Evolutionary conservation across 2,888 invertebrate species (phyloP).

Genomic region (Oligia strigilis): DNA sequence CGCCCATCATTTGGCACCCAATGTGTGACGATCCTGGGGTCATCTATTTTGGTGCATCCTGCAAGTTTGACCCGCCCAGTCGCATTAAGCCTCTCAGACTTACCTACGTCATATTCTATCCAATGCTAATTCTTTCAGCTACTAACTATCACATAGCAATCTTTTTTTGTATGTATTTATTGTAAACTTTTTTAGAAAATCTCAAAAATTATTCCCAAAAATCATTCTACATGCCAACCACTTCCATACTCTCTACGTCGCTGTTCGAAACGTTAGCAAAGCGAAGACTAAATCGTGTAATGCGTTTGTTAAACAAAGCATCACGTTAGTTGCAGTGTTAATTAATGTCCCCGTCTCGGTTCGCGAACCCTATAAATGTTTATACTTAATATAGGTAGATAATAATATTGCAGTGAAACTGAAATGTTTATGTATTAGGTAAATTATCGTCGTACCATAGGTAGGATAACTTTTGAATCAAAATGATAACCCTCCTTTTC

Average conservation of each 20-base stretch:
- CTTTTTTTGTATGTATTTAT: neutral
- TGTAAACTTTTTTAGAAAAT: neutral
- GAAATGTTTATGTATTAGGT: neutral
- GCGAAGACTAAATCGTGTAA: slow-evolving; percentile 74
- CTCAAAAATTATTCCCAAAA: neutral
- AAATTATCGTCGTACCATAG: neutral
- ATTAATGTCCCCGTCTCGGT: slow-evolving; percentile 71
- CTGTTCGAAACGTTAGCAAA: slow-evolving; percentile 64
- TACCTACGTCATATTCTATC: neutral
- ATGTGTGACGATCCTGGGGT: neutral
- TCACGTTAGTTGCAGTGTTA: slow-evolving; percentile 73
- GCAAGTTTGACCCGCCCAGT: neutral
- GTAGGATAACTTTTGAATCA: too few relatives aligned
- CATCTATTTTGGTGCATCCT: neutral
- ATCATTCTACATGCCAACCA: neutral
- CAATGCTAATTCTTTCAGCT: neutral
- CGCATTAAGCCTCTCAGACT: neutral
- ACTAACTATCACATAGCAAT: neutral
- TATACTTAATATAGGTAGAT: neutral
- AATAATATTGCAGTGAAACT: too few relatives aligned
- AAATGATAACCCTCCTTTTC: too few relatives aligned
- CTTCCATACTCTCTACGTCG: slow-evolving; percentile 51
- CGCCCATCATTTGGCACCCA: neutral
- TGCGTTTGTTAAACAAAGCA: slow-evolving; percentile 77
- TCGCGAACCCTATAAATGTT: slow-evolving; percentile 47